phyloP scores from a whole-genome alignment of 1,140 invertebrate genomes.

The Scaptomyza hsui region DNA sequence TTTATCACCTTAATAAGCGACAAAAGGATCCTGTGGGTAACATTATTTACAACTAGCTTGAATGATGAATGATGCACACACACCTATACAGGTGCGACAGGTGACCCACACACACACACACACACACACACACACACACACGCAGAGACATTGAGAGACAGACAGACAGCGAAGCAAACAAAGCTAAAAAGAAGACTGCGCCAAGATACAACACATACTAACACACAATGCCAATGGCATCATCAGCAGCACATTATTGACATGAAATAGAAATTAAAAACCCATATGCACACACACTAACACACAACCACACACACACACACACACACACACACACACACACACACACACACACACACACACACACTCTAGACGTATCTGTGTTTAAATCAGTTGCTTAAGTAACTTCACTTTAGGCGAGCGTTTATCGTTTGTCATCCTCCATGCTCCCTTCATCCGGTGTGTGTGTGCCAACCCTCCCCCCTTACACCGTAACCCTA shows the following conservation, averaged over 20 bases:
- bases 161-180: conserved; percentile 11
- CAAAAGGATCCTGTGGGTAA: conserved; percentile 74
- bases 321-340: conserved; percentile 6
- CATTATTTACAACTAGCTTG: conserved; percentile 77
- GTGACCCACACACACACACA: conserved; percentile 10
- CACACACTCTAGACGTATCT: too few relatives aligned
- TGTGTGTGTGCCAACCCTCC: conserved; percentile 20
- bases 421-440: conserved; percentile 26
- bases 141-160: background rate
- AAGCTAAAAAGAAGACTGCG: conserved; percentile 41
- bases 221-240: conserved; percentile 19
- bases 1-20: conserved; percentile 79
- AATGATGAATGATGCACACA: conserved; percentile 72
- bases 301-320: conserved; percentile 1
- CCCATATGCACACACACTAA: conserved; percentile 37
- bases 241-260: conserved; percentile 46
- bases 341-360: too few relatives aligned
- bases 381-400: conserved; percentile 71
- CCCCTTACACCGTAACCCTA: background rate
- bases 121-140: background rate
- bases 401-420: conserved; percentile 54
- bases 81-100: conserved; percentile 22
- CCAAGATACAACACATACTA: conserved; percentile 20
- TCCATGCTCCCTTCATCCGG: conserved; percentile 40
- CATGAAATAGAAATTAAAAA: conserved; percentile 65